Evolutionary conservation across 1,140 invertebrate species (phyloP), one percentile per base, ranked within the genome.

Genomic region (Lithobius niger): DNA sequence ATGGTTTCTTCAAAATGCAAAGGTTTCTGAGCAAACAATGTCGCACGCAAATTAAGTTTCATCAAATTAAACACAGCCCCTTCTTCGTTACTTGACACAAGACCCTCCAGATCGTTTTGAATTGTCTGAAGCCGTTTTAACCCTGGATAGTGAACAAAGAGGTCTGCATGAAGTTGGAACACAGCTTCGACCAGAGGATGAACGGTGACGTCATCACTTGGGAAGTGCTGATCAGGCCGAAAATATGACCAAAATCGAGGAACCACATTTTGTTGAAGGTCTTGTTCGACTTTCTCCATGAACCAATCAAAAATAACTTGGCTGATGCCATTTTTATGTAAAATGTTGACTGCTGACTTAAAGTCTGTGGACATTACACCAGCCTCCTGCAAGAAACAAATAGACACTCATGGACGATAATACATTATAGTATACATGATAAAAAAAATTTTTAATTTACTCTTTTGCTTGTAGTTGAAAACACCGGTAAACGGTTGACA

Each of bases 11-110:
- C 55, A 18, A 60, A 82, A 60, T 80, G 71, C 13, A 81, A 64
- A 31, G 84, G 82, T 27, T 88, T 63, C 62, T 86, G 82, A 10
- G 82, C 80, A 19, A 86, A 65, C 36, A 88, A 64, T 3, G 80
- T 78, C 3, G 82, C 76, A 40, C 31, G 31, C 31, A 40, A 40
- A 40, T 40, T 10, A 10, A 40, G 18, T 18, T 40, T 40, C 18
- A 18, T 18, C 10, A 18, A 10, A 40, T 40, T 18, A 18, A 40
- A 40, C 10, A 40, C 31, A 18, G 18, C 18, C 18, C 18, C 31
- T 40, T 40, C 18, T 18, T 10, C 10, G 18, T 40, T 40, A 40
- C 18, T 18, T 13, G 10, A 13, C 10, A 18, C 10, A 13, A 40
- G 18, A 40, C 18, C 18, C 10, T 10, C 31, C 10, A 40, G 10